Evolutionary conservation across 2,888 invertebrate species (phyloP), one percentile per base, ranked within the genome.

Genomic region (Beris morrisii): DNA sequence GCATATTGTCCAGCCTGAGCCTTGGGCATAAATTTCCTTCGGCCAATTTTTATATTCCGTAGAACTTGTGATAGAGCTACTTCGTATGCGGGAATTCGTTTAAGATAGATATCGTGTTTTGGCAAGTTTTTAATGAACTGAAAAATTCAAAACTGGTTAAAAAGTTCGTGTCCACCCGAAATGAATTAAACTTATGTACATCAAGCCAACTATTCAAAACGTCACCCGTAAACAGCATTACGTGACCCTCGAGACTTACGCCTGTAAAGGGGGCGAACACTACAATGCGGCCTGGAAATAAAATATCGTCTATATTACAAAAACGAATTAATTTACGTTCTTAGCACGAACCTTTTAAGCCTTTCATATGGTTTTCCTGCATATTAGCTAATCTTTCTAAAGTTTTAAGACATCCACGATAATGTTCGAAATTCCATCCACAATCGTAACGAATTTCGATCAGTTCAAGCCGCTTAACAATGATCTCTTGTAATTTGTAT

Each of bases 141-240:
- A 67, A 85, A 22, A 84, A 73, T 64, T 12, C 0, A 15, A 66
- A 66, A 54, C 22, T 22, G 31, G 7, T 5, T 3, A 32, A 32
- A 56, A 56, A 22, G 22, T 22, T 22, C 3, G 22, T 22, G 1
- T 22, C 22, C 22, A 55, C 5, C 3, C 12, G 11, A 55, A 5
- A 55, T 31, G n/a, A 30, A 53, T 12, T 9, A 31, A 53, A 82
- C 88, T 86, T 22, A 22, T 22, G 22, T 82, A 94, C 92, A 81
- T 93, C 93, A 67, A 95, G 83, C 97, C 97, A 97, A 81, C 93
- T 94, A 75, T 92, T 89, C 67, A 95, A 84, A 45, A 97, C 96
- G 84, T 97, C 96, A 45, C 93, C 95, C 72, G 93, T 95, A 76
- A 91, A 95, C 0, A 97, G 84, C 83, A 92, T 91, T 7, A 97